These are phyloP conservation scores for Felis catus DNA, from an alignment of 2,113 vertebrate genomes.

Conservation along the genomic window F.catus_Fca126_mat1.0 CM031414.1:65463501-65464000, in stretches of 20 bases:
- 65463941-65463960: background rate
- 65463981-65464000: background rate
- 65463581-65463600: background rate
- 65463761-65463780: too few species aligned
- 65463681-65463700: background rate
- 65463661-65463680: background rate
- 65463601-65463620: background rate
- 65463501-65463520: background rate
- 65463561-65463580: slow-evolving; percentile 17
- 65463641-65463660: background rate
- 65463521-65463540: slow-evolving; percentile 19
- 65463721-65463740: too few species aligned
- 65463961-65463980: background rate
- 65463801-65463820: too few species aligned
- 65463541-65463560: background rate
- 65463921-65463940: background rate
- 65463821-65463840: too few species aligned
- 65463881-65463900: background rate
- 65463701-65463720: background rate
- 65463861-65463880: too few species aligned
- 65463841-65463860: too few species aligned
- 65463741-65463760: too few species aligned
- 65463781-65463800: too few species aligned
- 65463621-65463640: background rate
- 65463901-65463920: background rate